Evolutionary conservation across 2,888 invertebrate genomes (phyloP).

Genomic region (Rhogogaster chlorosoma): DNA sequence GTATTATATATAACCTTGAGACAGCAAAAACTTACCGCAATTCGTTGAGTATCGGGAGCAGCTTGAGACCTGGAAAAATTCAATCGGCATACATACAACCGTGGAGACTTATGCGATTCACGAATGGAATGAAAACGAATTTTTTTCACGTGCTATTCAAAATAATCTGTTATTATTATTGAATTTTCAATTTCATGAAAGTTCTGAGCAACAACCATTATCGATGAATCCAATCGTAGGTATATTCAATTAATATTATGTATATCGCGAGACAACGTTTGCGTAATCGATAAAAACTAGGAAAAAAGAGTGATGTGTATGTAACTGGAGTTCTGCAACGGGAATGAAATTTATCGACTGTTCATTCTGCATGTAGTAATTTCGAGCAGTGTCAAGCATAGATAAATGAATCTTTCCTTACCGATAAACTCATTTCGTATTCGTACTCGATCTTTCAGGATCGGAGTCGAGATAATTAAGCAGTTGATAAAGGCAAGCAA

Average conservation of each 20-base stretch:
- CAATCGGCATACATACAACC: background rate
- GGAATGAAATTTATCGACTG: background rate
- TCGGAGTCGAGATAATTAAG: slow-evolving; percentile 93
- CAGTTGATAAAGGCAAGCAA: slow-evolving; percentile 97
- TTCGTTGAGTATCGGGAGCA: slow-evolving; percentile 91
- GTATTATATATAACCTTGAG: slow-evolving; percentile 20
- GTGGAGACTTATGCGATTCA: background rate
- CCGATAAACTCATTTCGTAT: slow-evolving; percentile 97
- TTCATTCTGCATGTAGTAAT: background rate
- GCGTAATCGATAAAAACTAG: background rate
- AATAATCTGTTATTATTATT: too few relatives aligned
- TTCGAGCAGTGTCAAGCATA: background rate
- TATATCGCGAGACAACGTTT: background rate
- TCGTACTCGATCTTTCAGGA: slow-evolving; percentile 91
- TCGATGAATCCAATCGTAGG: background rate
- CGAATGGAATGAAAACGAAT: background rate
- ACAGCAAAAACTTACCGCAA: slow-evolving; percentile 84
- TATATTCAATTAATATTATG: background rate
- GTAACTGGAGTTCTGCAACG: background rate
- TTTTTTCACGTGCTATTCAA: background rate
- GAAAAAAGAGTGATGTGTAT: background rate
- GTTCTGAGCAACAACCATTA: background rate
- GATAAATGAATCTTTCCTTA: slow-evolving; percentile 75
- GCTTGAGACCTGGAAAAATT: slow-evolving; percentile 88
- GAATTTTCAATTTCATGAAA: background rate